These are phyloP conservation scores for Fragum fragum DNA, from an alignment of 2,888 invertebrate species.

Conservation along the genomic window DNA sequence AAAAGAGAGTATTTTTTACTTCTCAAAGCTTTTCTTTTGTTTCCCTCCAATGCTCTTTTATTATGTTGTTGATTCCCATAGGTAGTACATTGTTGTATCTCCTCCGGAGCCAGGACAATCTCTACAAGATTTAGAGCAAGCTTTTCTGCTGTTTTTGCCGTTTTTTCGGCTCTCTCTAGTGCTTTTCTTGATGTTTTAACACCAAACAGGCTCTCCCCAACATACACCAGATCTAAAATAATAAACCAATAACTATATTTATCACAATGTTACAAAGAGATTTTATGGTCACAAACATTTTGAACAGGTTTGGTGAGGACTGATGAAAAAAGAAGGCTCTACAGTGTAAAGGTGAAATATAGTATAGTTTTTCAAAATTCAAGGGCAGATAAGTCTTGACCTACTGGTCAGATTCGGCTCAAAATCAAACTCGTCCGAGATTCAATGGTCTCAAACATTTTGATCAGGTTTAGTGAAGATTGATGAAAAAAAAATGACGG, in stretches of 20 bases:
- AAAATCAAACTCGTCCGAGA: neutral
- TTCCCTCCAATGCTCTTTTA: neutral
- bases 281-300: neutral
- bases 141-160: neutral
- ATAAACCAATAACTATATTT: neutral
- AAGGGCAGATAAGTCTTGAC: neutral
- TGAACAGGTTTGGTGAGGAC: neutral
- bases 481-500: neutral
- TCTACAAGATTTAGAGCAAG: neutral
- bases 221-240: constrained; percentile 8
- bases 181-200: neutral
- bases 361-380: neutral
- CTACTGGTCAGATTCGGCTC: neutral
- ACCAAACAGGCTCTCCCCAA: neutral
- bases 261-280: constrained; percentile 6
- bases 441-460: constrained; percentile 6
- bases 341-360: neutral
- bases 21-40: constrained; percentile 7
- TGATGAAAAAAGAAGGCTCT: neutral
- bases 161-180: constrained; percentile 6
- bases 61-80: neutral
- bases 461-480: neutral
- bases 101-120: neutral
- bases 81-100: neutral
- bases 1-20: neutral